Base-by-base conservation (phyloP, 1,140 invertebrate genomes). In the Helicoverpa zea region DNA sequence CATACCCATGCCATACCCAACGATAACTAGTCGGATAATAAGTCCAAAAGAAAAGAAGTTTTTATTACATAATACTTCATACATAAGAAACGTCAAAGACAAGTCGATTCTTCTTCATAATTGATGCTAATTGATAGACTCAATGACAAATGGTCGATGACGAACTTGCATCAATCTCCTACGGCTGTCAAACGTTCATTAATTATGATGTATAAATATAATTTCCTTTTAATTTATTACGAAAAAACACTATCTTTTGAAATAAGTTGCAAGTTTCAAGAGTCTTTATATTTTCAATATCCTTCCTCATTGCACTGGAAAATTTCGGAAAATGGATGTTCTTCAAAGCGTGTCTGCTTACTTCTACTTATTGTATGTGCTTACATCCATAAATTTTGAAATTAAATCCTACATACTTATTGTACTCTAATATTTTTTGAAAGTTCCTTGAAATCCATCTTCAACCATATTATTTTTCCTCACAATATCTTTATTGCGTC, bases 121-220 rank as follows among this genome's bases (percentile, higher is more conserved):
- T 68, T 68, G 43, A 68, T 49, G 43, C 10, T 18, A 68, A 23
- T 51, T 49, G 43, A 51, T 68, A 23, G 64, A 51, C 47, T 18
- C 43, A 68, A 68, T 49, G 64, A 68, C 43, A 49, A 35, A 64
- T 18, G 59, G 13, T 23, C 47, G 64, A 68, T 51, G 64, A 47
- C n/a, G 12, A 51, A 35, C 35, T 64, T 64, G 43, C 64, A 23
- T 47, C 43, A n/a, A 68, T 68, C 35, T 18, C 5, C 14, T 18
- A 5, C 10, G n/a, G n/a, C 30, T 64, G 14, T 64, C 43, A 2
- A 35, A 35, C 35, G 7, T 35, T 7, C 7, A 35, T 35, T 35
- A 35, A 58, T 58, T 58, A 30, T 61, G 59, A 61, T 30, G 59
- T 23, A 9, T 61, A 23, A 35, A 0, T 35, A 7, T 5, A 35